phyloP scores from a whole-genome alignment of 2,888 invertebrate species.

The Glyphotaelius pellucidus region DNA sequence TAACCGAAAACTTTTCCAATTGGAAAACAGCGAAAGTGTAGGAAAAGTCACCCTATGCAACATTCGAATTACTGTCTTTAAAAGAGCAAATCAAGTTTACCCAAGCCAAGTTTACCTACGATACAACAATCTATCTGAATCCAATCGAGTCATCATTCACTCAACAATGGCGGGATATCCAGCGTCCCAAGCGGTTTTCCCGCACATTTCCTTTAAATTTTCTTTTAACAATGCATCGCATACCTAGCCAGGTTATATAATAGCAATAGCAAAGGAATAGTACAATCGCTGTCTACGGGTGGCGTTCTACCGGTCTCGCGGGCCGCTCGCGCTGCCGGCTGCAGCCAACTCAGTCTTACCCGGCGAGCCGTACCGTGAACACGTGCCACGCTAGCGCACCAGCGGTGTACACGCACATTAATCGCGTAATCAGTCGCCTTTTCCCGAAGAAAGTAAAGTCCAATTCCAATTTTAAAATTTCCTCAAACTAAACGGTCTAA shows the following conservation, averaged over 20 bases:
- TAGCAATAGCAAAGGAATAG: neutral
- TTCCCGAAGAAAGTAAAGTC: slow-evolving; percentile 39
- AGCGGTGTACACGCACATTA: slow-evolving; percentile 37
- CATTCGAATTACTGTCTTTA: neutral
- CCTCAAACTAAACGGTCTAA: neutral
- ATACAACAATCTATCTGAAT: neutral
- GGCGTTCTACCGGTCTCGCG: neutral
- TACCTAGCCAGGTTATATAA: neutral
- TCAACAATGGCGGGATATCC: neutral
- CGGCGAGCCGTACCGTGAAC: slow-evolving; percentile 49
- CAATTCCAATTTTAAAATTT: slow-evolving; percentile 20
- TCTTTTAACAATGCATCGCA: neutral
- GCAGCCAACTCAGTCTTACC: slow-evolving; percentile 46
- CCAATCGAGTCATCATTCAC: neutral
- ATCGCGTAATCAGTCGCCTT: slow-evolving; percentile 50
- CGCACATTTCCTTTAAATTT: neutral
- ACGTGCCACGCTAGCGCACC: slow-evolving; percentile 33
- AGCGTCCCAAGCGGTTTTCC: neutral
- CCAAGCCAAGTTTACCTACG: neutral
- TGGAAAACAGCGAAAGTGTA: neutral
- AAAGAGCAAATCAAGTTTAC: neutral
- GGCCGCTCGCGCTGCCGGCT: slow-evolving; percentile 18
- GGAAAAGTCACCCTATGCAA: neutral
- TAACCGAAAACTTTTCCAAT: too few relatives aligned
- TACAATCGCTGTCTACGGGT: neutral